Evolutionary conservation across 1,140 invertebrate species (phyloP).

Genomic region (Tetraneura akinire): DNA sequence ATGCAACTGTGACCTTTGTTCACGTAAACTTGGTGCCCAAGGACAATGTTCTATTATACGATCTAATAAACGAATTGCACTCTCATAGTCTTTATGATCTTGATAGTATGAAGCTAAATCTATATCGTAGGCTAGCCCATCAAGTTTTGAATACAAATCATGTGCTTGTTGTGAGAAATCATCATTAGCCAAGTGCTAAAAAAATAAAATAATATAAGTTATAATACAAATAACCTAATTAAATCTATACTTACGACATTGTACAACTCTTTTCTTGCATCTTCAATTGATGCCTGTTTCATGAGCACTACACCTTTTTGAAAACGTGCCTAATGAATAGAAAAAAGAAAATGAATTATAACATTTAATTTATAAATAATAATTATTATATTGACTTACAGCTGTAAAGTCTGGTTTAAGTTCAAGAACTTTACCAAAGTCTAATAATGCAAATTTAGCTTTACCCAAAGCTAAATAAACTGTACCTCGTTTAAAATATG

Average conservation of each 20-base stretch:
- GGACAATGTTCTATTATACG: conserved; percentile 81
- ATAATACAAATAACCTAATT: neutral
- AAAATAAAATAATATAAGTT: conserved; percentile 52
- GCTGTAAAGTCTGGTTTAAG: conserved; percentile 92
- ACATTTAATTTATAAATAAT: neutral
- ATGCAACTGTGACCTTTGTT: conserved; percentile 84
- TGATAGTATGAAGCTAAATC: conserved; percentile 70
- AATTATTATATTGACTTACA: conserved; percentile 58
- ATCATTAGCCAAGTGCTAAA: conserved; percentile 73
- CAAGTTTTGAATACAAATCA: conserved; percentile 67
- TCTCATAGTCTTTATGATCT: conserved; percentile 67
- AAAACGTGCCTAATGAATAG: conserved; percentile 72
- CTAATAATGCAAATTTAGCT: conserved; percentile 90
- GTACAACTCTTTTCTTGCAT: conserved; percentile 81
- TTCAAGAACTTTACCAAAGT: conserved; percentile 89
- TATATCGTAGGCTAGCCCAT: conserved; percentile 66
- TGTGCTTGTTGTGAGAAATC: conserved; percentile 71
- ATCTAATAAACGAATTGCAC: conserved; percentile 72
- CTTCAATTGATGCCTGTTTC: conserved; percentile 83
- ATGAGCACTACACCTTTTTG: conserved; percentile 86
- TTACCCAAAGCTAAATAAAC: conserved; percentile 96
- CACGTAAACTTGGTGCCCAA: conserved; percentile 81
- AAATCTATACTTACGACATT: conserved; percentile 72
- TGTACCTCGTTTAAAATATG: conserved; percentile 92
- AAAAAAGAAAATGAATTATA: conserved; percentile 54